Conservation (phyloP, 2,888 invertebrate genomes). For the Calameuta idolon region DNA sequence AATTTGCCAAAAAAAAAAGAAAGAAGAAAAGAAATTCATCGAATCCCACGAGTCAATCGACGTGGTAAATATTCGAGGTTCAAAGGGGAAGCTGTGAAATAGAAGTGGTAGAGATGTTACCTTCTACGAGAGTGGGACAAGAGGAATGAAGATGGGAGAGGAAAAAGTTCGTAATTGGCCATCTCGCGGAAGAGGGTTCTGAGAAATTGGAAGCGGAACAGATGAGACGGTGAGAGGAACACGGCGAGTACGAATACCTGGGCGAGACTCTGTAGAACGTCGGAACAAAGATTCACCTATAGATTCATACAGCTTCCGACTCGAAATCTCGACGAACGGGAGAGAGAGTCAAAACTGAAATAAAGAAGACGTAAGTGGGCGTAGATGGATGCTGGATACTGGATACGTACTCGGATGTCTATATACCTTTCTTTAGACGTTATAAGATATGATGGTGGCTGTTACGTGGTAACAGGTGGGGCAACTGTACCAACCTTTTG, state of each 20-base stretch:
- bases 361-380: background rate
- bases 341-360: background rate
- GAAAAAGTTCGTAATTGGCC: background rate
- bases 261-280: background rate
- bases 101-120: background rate
- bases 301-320: background rate
- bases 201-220: background rate
- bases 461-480: conserved; percentile 46
- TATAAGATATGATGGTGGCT: background rate
- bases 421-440: background rate
- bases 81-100: background rate
- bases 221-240: background rate
- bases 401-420: background rate
- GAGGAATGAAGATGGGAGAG: background rate
- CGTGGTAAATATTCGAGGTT: background rate
- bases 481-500: conserved; percentile 34
- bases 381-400: background rate
- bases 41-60: background rate
- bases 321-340: background rate
- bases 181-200: background rate
- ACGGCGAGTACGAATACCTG: background rate
- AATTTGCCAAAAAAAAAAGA: background rate
- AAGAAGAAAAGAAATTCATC: background rate
- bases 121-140: background rate
- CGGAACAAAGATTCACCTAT: background rate